These are phyloP conservation scores for Achlya flavicornis DNA, from an alignment of 2,888 invertebrate genomes.

Conservation along the genomic window DNA sequence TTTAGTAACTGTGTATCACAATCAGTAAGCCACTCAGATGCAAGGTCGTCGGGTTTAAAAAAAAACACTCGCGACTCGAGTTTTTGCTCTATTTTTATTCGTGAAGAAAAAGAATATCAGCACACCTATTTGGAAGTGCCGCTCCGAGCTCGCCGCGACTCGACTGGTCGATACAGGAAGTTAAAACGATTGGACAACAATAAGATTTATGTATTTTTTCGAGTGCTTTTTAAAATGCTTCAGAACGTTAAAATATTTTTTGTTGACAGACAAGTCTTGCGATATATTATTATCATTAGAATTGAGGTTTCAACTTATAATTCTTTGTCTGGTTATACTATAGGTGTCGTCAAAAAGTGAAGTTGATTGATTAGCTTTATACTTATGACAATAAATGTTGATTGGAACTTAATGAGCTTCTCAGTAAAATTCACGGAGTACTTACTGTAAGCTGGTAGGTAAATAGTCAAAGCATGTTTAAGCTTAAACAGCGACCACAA, in stretches of 20 bases:
- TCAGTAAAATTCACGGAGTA: neutral
- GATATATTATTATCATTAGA: neutral
- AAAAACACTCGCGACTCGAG: slow-evolving; percentile 56
- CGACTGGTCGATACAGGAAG: slow-evolving; percentile 80
- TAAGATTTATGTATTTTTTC: slow-evolving; percentile 78
- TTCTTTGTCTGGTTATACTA: neutral
- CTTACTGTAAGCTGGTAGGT: too few relatives aligned
- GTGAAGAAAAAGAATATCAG: slow-evolving; percentile 77
- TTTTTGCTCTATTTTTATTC: slow-evolving; percentile 80
- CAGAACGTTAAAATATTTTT: neutral
- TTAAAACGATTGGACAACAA: slow-evolving; percentile 74
- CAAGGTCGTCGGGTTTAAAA: slow-evolving; percentile 79
- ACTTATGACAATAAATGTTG: too few relatives aligned
- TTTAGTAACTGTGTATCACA: slow-evolving; percentile 75
- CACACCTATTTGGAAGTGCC: slow-evolving; percentile 79
- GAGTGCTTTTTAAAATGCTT: slow-evolving; percentile 60
- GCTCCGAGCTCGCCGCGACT: slow-evolving; percentile 39
- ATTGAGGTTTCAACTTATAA: neutral
- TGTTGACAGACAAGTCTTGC: neutral
- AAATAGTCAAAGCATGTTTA: neutral
- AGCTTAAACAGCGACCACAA: neutral
- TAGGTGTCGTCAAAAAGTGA: neutral
- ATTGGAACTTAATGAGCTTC: neutral
- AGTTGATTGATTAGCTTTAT: too few relatives aligned
- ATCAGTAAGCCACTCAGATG: slow-evolving; percentile 74